Conservation (phyloP, 2,888 invertebrate species). For the Oscheius sp. region DNA sequence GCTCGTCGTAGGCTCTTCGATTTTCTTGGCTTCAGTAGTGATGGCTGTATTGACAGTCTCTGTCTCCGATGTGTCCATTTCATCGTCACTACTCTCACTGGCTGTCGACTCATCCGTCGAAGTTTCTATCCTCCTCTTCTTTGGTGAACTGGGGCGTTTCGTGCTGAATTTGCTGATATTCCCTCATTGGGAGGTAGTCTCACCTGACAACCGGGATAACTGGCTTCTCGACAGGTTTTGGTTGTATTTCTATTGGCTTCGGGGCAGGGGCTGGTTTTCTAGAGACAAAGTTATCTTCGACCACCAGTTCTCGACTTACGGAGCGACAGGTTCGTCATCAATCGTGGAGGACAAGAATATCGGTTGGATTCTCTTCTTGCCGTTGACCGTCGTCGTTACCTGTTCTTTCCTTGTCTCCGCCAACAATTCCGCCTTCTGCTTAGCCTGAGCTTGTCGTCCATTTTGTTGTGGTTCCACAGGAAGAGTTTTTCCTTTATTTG, state of each 20-base stretch:
- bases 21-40: not conserved
- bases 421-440: slow-evolving; percentile 37
- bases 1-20: slow-evolving; percentile 5
- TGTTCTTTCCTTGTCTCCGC: slow-evolving; percentile 53
- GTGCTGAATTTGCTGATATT: too few relatives aligned
- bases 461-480: slow-evolving; percentile 24
- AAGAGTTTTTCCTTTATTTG: not conserved
- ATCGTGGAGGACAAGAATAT: slow-evolving; percentile 81
- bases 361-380: slow-evolving; percentile 93
- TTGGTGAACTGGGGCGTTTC: not conserved
- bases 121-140: not conserved
- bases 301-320: not conserved
- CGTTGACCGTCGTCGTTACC: slow-evolving; percentile 79
- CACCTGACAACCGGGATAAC: not conserved
- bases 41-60: slow-evolving; percentile 24
- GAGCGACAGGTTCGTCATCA: slow-evolving; percentile 31
- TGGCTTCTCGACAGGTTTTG: not conserved
- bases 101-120: slow-evolving; percentile 28
- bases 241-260: not conserved
- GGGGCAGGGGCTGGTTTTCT: slow-evolving; percentile 12
- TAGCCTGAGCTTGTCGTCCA: slow-evolving; percentile 29
- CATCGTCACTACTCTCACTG: slow-evolving; percentile 34
- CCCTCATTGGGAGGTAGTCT: not conserved
- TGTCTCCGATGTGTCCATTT: slow-evolving; percentile 25
- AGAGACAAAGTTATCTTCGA: not conserved